These are phyloP conservation scores for Gallinago paraguaiae DNA, from an alignment of 2,113 vertebrate species.

Conservation along the genomic window DNA sequence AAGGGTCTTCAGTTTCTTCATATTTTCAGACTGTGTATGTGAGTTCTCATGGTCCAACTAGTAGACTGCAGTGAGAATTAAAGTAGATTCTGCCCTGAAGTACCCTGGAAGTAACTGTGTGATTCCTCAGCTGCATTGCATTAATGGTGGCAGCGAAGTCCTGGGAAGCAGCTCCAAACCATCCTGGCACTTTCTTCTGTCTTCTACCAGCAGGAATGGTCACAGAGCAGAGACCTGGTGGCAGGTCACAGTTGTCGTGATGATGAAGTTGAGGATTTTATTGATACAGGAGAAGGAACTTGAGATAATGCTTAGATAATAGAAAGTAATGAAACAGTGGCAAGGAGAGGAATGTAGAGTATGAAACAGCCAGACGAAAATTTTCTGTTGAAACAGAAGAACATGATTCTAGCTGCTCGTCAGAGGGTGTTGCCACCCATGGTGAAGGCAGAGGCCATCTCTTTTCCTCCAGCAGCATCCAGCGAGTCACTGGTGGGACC, in stretches of 20 bases:
- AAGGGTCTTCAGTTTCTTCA: rapidly evolving
- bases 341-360: not conserved
- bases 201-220: no score
- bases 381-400: not conserved
- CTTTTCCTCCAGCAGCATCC: not conserved
- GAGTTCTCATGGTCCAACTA: not conserved
- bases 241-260: not conserved
- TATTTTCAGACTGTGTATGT: not conserved
- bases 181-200: not conserved
- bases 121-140: constrained; percentile 48
- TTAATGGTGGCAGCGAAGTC: not conserved
- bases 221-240: not conserved
- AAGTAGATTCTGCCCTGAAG: not conserved
- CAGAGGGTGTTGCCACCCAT: not conserved
- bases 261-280: not conserved
- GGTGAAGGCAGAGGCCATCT: no score
- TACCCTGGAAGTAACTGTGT: not conserved
- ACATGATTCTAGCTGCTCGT: rapidly evolving
- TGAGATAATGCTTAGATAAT: not conserved
- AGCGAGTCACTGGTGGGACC: not conserved
- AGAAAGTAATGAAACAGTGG: not conserved
- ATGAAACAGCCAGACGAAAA: rapidly evolving
- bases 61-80: not conserved
- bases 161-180: not conserved
- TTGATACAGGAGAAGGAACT: not conserved